A percentile compares a stretch with the other conserved stretches of the same genome.
Conservation (phyloP, 1,140 invertebrate genomes). For the Akabosia matsudoensis region DNA sequence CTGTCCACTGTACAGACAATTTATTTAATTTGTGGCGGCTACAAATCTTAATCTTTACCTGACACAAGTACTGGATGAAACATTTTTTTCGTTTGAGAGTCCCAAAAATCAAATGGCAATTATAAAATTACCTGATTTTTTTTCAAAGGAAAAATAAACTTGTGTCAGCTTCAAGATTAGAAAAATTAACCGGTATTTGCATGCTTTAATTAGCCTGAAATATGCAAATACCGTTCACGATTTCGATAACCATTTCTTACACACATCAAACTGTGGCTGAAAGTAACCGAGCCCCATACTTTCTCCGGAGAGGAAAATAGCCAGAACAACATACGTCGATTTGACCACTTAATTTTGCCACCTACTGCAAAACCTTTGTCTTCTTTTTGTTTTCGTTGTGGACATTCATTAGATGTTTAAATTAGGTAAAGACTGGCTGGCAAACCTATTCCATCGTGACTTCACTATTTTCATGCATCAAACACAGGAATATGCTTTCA, state of each 20-base stretch:
- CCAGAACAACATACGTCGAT: neutral
- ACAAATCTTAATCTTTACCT: neutral
- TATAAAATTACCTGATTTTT: too few species aligned
- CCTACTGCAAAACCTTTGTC: neutral
- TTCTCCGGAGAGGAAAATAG: neutral
- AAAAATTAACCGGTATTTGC: neutral
- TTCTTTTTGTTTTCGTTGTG: too few species aligned
- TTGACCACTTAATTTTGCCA: neutral
- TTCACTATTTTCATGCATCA: neutral
- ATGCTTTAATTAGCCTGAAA: neutral
- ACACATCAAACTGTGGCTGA: slow-evolving; percentile 27
- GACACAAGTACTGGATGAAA: neutral
- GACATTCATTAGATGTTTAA: too few species aligned
- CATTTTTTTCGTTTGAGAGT: neutral
- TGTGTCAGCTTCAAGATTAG: neutral
- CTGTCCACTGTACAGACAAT: too few species aligned
- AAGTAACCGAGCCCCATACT: slow-evolving; percentile 39
- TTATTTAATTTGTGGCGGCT: neutral
- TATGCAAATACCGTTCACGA: neutral
- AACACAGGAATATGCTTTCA: neutral
- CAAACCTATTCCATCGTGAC: neutral
- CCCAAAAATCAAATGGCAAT: neutral
- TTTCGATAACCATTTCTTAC: neutral
- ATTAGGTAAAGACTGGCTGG: neutral
- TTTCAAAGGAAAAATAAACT: neutral